These are phyloP conservation scores for Euthynnus affinis DNA, from an alignment of 2,797 vertebrate genomes.

Conservation along the genomic window DNA sequence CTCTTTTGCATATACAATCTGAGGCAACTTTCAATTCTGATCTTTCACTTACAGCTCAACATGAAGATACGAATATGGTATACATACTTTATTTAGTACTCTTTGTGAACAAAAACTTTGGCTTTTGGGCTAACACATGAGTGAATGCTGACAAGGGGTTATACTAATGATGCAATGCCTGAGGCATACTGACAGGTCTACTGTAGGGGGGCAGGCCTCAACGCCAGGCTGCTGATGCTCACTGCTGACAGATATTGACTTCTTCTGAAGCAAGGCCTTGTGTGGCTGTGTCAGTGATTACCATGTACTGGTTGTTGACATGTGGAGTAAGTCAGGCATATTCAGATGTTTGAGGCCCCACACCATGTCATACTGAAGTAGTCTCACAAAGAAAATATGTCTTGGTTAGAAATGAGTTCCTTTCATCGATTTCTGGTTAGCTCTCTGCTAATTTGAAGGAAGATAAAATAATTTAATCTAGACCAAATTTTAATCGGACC, in stretches of 20 bases:
- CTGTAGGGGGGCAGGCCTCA: slow-evolving; percentile 62
- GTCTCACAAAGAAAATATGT: slow-evolving; percentile 30
- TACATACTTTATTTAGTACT: slow-evolving; percentile 27
- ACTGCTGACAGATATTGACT: slow-evolving; percentile 82
- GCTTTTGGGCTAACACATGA: slow-evolving; percentile 49
- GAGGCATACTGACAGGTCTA: slow-evolving; percentile 77
- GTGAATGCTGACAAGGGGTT: slow-evolving; percentile 72
- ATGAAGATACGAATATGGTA: slow-evolving; percentile 32
- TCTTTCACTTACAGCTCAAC: slow-evolving; percentile 20
- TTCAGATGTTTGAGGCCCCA: slow-evolving; percentile 47
- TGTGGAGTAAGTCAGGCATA: slow-evolving; percentile 52
- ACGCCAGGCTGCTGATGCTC: slow-evolving; percentile 71
- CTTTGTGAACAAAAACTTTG: slow-evolving; percentile 50
- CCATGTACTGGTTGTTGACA: slow-evolving; percentile 70
- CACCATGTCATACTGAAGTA: slow-evolving; percentile 24
- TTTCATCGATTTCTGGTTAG: slow-evolving; percentile 26
- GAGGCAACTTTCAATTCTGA: slow-evolving; percentile 1
- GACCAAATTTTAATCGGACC: no score
- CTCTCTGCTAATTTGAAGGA: no score
- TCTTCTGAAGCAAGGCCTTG: slow-evolving; percentile 67
- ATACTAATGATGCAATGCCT: slow-evolving; percentile 78
- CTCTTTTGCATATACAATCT: neutral
- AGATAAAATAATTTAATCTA: no score
- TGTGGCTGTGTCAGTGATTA: slow-evolving; percentile 75
- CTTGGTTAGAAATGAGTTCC: slow-evolving; percentile 24